Base-by-base conservation (phyloP, 2,113 vertebrate species). In the Aldabrachelys gigantea region DNA sequence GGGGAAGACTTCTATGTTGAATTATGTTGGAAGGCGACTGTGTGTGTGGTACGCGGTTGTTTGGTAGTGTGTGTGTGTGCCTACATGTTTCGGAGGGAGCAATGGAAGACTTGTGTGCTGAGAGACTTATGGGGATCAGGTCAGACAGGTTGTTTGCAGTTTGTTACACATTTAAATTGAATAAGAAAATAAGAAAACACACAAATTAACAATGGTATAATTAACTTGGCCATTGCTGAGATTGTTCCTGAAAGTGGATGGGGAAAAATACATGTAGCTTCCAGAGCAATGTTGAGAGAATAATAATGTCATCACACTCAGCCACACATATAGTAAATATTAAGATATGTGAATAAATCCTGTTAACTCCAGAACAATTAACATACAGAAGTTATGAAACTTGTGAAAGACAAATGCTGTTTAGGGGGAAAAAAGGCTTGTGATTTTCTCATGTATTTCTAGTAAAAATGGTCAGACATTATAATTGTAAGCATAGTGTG, bases 151-250 rank as follows among this genome's bases (percentile, higher is more conserved):
- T 87, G 14, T 6, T 31, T 83, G 27, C 25, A 49, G 22, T 53
- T 1, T 50, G 81, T 41, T 41, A 75, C 41, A 65, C 78, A 57
- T 75, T 87, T 62, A 92, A 76, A 41, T 11, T 21, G 21, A 75
- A 75, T 29, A 31, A 76, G 54, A 44, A 56, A 75, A 75, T 29
- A 31, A 76, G 54, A 44, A 56, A 86, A 88, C 75, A 89, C n/a
- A 38, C 27, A 76, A 0, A 1, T 17, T 0, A 52, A 75, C 47
- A n/a, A 8, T 85, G 25, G 44, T 83, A 4, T 31, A 49, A 47
- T 53, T 78, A 82, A 35, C 3, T 24, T 35, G 86, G 4, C 69
- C 75, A 82, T 44, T 85, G 11, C 2, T 4, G 72, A 8, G 44
- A 85, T 72, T 25, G 31, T 80, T 80, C 16, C 17, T 35, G 50